These are phyloP conservation scores for Aleiodes testaceus DNA, from an alignment of 2,888 invertebrate genomes.

Conservation along the genomic window DNA sequence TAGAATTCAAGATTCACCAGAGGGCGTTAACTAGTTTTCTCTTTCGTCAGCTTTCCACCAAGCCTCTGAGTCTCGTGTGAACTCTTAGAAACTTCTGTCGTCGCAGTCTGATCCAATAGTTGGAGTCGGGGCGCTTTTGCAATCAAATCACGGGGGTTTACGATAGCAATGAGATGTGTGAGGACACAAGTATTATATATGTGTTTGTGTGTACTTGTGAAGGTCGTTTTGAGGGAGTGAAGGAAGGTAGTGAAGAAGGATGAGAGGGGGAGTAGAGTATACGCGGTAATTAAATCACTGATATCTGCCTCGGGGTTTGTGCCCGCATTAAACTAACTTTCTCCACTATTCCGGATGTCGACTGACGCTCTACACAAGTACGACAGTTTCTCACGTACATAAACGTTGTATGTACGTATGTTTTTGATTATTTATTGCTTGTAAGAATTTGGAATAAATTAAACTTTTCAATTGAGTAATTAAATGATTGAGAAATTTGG, in stretches of 20 bases:
- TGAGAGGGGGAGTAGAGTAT: conserved; percentile 24
- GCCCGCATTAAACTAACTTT: conserved; percentile 42
- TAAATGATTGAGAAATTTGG: too few relatives aligned
- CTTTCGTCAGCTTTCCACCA: not conserved
- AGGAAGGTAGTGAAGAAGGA: not conserved
- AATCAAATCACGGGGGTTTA: conserved; percentile 43
- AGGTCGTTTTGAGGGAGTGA: conserved; percentile 17
- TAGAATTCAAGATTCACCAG: conserved; percentile 31
- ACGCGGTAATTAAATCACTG: conserved; percentile 53
- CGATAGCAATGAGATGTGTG: conserved; percentile 32
- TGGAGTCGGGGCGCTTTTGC: conserved; percentile 29
- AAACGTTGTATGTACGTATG: not conserved
- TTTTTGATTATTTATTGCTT: conserved; percentile 7
- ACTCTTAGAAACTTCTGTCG: conserved; percentile 42
- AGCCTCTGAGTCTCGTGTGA: conserved; percentile 3
- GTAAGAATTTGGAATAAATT: too few relatives aligned
- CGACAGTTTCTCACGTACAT: conserved; percentile 14
- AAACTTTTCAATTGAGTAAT: too few relatives aligned
- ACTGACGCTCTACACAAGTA: conserved; percentile 23
- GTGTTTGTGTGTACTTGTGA: conserved; percentile 16
- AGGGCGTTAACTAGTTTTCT: conserved; percentile 42
- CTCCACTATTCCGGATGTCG: conserved; percentile 38
- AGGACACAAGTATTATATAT: not conserved
- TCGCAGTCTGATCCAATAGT: conserved; percentile 44
- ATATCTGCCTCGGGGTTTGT: conserved; percentile 47